Evolutionary conservation across 2,797 vertebrate genomes (phyloP).

Genomic region (Echiichthys vipera): DNA sequence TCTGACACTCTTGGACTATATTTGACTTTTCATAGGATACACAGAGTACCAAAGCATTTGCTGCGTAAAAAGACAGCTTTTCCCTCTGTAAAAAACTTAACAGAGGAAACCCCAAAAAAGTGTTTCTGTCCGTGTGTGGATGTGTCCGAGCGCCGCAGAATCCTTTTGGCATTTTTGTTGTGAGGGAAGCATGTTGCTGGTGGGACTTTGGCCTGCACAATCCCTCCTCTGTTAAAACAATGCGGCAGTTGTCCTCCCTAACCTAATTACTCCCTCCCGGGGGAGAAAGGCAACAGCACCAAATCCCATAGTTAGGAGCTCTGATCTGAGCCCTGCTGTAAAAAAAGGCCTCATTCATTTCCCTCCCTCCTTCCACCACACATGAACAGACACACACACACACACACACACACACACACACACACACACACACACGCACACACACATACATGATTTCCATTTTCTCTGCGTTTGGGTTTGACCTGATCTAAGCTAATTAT

Average conservation of each 20-base stretch:
- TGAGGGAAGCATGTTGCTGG: conserved; percentile 85
- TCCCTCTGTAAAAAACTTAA: conserved; percentile 7
- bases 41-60: conserved; percentile 19
- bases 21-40: conserved; percentile 73
- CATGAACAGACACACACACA: conserved; percentile 39
- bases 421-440: conserved; percentile 23
- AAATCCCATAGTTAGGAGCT: conserved; percentile 87
- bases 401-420: conserved; percentile 12
- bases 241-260: conserved; percentile 87
- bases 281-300: conserved; percentile 85
- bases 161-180: conserved; percentile 82
- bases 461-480: conserved; percentile 44
- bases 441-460: conserved; percentile 31
- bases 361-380: conserved; percentile 59
- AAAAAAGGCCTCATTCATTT: conserved; percentile 85
- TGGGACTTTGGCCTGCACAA: conserved; percentile 86
- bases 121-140: conserved; percentile 17
- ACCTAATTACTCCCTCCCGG: conserved; percentile 88
- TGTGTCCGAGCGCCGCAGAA: conserved; percentile 68
- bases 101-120: conserved; percentile 31
- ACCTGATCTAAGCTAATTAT: conserved; percentile 56
- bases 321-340: conserved; percentile 83
- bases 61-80: conserved; percentile 41
- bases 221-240: conserved; percentile 90
- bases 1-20: conserved; percentile 70